phyloP scores from a whole-genome alignment of 2,113 vertebrate genomes.

The Axis porcinus region DNA sequence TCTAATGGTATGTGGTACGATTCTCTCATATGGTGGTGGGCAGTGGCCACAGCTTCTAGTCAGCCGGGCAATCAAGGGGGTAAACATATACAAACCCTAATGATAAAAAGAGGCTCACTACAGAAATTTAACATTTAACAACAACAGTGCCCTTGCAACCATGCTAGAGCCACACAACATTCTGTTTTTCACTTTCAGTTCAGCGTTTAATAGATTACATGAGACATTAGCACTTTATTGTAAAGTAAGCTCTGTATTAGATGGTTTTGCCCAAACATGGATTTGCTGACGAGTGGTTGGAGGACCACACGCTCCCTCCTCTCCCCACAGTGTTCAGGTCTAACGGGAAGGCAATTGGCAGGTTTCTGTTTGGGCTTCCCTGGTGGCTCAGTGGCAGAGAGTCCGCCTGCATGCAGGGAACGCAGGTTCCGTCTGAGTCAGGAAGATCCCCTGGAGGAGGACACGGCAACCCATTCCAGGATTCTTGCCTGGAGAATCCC shows the following conservation, averaged over 20 bases:
- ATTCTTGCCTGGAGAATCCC: neutral
- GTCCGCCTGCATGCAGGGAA: neutral
- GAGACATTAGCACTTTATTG: neutral
- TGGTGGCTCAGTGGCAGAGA: neutral
- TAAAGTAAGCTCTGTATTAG: neutral
- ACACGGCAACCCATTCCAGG: neutral
- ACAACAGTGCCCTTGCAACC: accelerated
- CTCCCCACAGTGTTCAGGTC: neutral
- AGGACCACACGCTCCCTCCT: accelerated
- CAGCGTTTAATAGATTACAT: neutral
- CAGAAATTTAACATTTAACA: neutral
- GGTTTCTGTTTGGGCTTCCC: neutral
- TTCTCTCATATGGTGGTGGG: neutral
- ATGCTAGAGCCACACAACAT: neutral
- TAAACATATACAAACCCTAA: accelerated
- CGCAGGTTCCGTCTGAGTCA: neutral
- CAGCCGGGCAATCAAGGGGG: accelerated
- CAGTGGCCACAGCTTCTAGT: neutral
- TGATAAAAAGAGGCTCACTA: neutral
- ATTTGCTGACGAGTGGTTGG: neutral
- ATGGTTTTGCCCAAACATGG: accelerated
- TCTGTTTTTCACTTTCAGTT: neutral
- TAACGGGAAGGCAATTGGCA: neutral
- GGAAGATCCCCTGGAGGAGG: neutral
- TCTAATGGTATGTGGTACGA: neutral